phyloP scores from a whole-genome alignment of 1,140 invertebrate genomes.

The Neotoxoptera formosana region DNA sequence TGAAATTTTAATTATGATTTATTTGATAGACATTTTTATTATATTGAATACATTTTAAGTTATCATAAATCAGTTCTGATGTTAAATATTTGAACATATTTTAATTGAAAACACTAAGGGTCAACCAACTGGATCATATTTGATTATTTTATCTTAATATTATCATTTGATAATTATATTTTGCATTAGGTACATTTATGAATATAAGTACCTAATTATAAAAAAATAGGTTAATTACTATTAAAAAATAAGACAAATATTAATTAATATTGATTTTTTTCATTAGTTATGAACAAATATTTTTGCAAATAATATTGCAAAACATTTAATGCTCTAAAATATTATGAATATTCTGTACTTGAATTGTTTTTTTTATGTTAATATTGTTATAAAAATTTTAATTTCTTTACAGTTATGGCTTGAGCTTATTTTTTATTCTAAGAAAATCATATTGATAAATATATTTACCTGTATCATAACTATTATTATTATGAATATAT shows the following conservation, averaged over 20 bases:
- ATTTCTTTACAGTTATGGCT: neutral
- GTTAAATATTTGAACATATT: neutral
- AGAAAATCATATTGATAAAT: neutral
- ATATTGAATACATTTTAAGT: neutral
- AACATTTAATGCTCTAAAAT: too few relatives aligned
- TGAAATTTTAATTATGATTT: neutral
- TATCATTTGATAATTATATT: neutral
- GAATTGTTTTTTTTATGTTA: neutral
- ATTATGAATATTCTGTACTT: neutral
- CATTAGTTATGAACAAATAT: neutral
- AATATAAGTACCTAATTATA: slow-evolving; percentile 19
- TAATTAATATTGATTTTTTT: neutral
- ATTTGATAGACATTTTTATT: neutral
- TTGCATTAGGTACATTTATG: neutral
- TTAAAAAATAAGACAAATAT: neutral
- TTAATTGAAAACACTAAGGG: neutral
- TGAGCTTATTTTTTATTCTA: neutral
- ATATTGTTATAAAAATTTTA: neutral
- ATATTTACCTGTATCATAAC: neutral
- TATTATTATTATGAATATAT: neutral
- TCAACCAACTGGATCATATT: slow-evolving; percentile 3
- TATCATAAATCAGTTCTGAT: neutral
- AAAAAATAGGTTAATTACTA: slow-evolving; percentile 3
- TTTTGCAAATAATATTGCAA: neutral
- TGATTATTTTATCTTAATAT: neutral